Evolutionary conservation across 1,140 invertebrate species (phyloP).

Genomic region (Wiebesia pumilae): DNA sequence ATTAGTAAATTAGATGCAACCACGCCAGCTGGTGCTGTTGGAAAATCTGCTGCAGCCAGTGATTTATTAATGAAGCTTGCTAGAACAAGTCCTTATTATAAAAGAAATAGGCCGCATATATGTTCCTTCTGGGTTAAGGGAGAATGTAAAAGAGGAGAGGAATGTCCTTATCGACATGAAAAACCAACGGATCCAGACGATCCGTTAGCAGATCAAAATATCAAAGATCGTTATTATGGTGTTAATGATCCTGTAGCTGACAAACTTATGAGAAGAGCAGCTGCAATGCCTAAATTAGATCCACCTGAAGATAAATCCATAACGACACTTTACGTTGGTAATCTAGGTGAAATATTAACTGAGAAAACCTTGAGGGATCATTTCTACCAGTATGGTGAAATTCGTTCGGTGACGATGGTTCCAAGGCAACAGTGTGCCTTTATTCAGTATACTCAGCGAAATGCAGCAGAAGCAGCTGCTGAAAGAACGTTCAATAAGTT

Average conservation of each 20-base stretch:
- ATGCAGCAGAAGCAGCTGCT: slow-evolving; percentile 93
- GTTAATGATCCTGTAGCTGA: slow-evolving; percentile 99
- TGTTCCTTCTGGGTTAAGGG: slow-evolving; percentile 99
- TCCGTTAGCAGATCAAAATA: slow-evolving; percentile 98
- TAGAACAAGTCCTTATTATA: slow-evolving; percentile 98
- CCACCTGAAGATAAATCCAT: slow-evolving; percentile 97
- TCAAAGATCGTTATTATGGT: slow-evolving; percentile 98
- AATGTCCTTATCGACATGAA: slow-evolving; percentile 99
- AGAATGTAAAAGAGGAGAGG: slow-evolving; percentile 98
- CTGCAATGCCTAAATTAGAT: slow-evolving; percentile 94
- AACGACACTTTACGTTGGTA: slow-evolving; percentile 97
- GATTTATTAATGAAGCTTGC: slow-evolving; percentile 96
- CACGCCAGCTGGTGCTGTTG: slow-evolving; percentile 79
- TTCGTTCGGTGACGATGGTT: slow-evolving; percentile 93
- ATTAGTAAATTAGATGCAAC: slow-evolving; percentile 79
- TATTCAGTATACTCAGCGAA: slow-evolving; percentile 94
- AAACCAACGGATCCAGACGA: slow-evolving; percentile 99
- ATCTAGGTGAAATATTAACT: slow-evolving; percentile 90
- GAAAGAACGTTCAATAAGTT: slow-evolving; percentile 98
- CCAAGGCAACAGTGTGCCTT: slow-evolving; percentile 97
- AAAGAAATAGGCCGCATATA: slow-evolving; percentile 98
- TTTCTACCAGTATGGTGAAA: slow-evolving; percentile 99
- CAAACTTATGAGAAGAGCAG: slow-evolving; percentile 94
- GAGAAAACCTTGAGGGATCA: slow-evolving; percentile 94
- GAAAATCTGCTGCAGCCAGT: slow-evolving; percentile 86